Evolutionary conservation across 2,888 invertebrate genomes (phyloP).

Genomic region (Dicyrtomina minuta): DNA sequence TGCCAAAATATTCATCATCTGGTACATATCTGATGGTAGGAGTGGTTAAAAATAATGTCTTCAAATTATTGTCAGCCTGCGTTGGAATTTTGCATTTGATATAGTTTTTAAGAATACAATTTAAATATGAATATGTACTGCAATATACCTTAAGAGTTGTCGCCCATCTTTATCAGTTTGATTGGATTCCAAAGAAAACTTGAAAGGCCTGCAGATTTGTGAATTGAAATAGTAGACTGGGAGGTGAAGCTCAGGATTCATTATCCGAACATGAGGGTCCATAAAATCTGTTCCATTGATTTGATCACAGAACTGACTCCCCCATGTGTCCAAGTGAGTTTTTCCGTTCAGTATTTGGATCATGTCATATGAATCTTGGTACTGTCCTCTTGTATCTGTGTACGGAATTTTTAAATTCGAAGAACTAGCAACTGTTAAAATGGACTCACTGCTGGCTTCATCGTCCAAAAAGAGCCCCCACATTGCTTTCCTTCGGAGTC

Average conservation of each 20-base stretch:
- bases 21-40: background rate
- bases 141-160: background rate
- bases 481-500: background rate
- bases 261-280: conserved; percentile 2
- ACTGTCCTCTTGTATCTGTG: background rate
- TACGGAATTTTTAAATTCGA: too few relatives aligned
- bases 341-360: conserved; percentile 2
- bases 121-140: too few relatives aligned
- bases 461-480: conserved; percentile 3
- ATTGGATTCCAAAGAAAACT: background rate
- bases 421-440: conserved; percentile 2
- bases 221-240: background rate
- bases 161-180: conserved; percentile 1
- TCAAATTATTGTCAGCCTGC: background rate
- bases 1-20: background rate
- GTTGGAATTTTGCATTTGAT: background rate
- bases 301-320: conserved; percentile 11
- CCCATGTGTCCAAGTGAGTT: conserved; percentile 1
- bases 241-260: too few relatives aligned
- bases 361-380: background rate
- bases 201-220: conserved; percentile 1
- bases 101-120: too few relatives aligned
- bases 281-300: conserved; percentile 20
- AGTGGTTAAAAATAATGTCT: background rate
- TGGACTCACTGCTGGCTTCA: background rate